Evolutionary conservation across 2,888 invertebrate species (phyloP), one percentile per base, ranked within the genome.

Genomic region (Ephialtes manifestator): DNA sequence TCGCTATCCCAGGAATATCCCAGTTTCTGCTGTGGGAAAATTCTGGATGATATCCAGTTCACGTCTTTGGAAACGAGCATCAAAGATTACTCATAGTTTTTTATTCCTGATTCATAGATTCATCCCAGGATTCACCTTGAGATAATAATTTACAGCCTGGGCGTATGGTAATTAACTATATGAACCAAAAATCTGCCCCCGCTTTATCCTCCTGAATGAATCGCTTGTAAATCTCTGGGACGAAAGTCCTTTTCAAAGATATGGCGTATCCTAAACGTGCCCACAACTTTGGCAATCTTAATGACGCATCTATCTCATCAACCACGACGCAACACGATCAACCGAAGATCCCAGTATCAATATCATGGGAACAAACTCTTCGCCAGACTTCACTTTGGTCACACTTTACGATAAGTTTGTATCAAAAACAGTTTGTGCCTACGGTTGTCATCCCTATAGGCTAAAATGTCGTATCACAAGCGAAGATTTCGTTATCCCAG

Each of bases 1-100:
- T 39, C 65, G 65, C 18, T 65, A 13, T n/a, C 43, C 65, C 65
- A 65, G 39, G 39, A 18, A 63, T 31, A 18, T 18, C 60, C 60
- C 60, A 60, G 20, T 18, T 20, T 31, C 15, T 11, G n/a, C 65
- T 8, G 11, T 4, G 28, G n/a, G 39, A 18, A 20, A 18, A 39
- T n/a, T 15, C 8, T 15, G 35, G 35, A 35, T 0, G 4, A 31
- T 15, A 10, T 35, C 35, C 35, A 63, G 31, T 63, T 10, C n/a
- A 11, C 2, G 20, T 65, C 39, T 20, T 39, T 39, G 65, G 18
- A 39, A 43, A 39, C 39, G 20, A 65, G 39, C 11, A 18, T 39
- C 28, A 39, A 65, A 39, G 35, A 65, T 43, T 11, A 2, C 4
- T 18, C 65, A 20, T 18, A 31, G 35, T 2, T 18, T 18, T 35